Evolutionary conservation across 2,888 invertebrate species (phyloP).

Genomic region (Drosophila kokeensis): DNA sequence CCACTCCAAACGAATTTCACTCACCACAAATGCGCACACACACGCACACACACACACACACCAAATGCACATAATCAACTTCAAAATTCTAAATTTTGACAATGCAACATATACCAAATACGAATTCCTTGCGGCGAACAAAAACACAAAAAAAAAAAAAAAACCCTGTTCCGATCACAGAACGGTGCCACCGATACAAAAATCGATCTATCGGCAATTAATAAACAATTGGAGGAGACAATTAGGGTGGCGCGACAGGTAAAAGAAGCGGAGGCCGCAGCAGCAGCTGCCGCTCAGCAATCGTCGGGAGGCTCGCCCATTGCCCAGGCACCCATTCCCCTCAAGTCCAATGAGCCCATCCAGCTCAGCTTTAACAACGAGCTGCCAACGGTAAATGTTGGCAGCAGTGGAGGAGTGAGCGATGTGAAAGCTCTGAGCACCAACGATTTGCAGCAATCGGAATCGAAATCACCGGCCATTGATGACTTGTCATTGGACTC

Average conservation of each 20-base stretch:
- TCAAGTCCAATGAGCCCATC: slow-evolving; percentile 74
- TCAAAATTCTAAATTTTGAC: slow-evolving; percentile 65
- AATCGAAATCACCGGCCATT: slow-evolving; percentile 88
- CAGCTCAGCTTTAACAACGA: slow-evolving; percentile 84
- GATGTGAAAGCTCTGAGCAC: slow-evolving; percentile 62
- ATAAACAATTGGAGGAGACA: slow-evolving; percentile 85
- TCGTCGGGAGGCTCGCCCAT: slow-evolving; percentile 46
- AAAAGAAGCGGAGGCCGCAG: slow-evolving; percentile 82
- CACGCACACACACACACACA: slow-evolving; percentile 10
- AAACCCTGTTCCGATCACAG: slow-evolving; percentile 52
- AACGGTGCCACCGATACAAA: slow-evolving; percentile 83
- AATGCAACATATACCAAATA: slow-evolving; percentile 46
- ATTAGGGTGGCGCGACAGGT: slow-evolving; percentile 85
- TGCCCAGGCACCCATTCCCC: slow-evolving; percentile 68
- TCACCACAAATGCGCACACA: slow-evolving; percentile 28
- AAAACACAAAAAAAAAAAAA: slow-evolving; percentile 20
- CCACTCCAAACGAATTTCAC: slow-evolving; percentile 37
- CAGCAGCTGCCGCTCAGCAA: slow-evolving; percentile 62
- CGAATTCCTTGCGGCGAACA: slow-evolving; percentile 14
- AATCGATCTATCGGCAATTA: slow-evolving; percentile 84
- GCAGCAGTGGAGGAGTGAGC: slow-evolving; percentile 74
- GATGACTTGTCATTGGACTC: slow-evolving; percentile 90
- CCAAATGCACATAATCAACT: slow-evolving; percentile 62
- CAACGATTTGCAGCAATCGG: slow-evolving; percentile 86
- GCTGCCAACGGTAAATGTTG: slow-evolving; percentile 54